Evolutionary conservation across 2,888 invertebrate species (phyloP), one percentile per base, ranked within the genome.

Genomic region (Cepaea hortensis): DNA sequence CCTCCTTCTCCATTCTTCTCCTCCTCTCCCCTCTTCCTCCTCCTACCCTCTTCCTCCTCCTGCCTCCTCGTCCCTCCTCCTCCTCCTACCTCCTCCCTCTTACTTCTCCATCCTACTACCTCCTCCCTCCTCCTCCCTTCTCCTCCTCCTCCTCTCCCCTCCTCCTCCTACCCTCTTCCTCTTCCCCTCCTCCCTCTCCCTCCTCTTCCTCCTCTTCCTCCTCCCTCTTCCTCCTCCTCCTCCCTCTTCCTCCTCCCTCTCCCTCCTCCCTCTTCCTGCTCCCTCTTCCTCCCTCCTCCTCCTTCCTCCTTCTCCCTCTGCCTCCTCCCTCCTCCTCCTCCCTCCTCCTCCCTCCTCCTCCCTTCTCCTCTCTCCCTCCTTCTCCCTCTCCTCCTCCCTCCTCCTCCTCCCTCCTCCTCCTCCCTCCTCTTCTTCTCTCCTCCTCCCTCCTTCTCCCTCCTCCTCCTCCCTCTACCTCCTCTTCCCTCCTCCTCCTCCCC

Each of bases 251-350:
- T 62, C 20, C n/a, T 15, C 75, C 18, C 76, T 18, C 46, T n/a
- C n/a, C n/a, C n/a, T n/a, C n/a, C n/a, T n/a, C n/a, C n/a, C n/a
- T n/a, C n/a, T n/a, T n/a, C n/a, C n/a, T n/a, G n/a, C n/a, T n/a
- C n/a, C n/a, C n/a, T n/a, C n/a, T n/a, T n/a, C n/a, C n/a, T n/a
- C n/a, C 55, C 18, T 23, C 48, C 65, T 62, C 46, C 23, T 73
- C 75, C 75, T 84, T 73, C 75, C 75, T 84, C 62, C 73, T 75
- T 84, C 35, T 62, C 76, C 75, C 35, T 75, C 61, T 84, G 68
- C 61, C 61, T 75, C n/a, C n/a, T n/a, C n/a, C n/a, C n/a, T n/a
- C n/a, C n/a, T n/a, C n/a, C n/a, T n/a, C n/a, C n/a, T n/a, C 84
- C 75, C n/a, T 73, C 75, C 73, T 23, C 61, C 75, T 84, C 75